phyloP scores from a whole-genome alignment of 2,888 invertebrate genomes.

The Lasius fuliginosus region DNA sequence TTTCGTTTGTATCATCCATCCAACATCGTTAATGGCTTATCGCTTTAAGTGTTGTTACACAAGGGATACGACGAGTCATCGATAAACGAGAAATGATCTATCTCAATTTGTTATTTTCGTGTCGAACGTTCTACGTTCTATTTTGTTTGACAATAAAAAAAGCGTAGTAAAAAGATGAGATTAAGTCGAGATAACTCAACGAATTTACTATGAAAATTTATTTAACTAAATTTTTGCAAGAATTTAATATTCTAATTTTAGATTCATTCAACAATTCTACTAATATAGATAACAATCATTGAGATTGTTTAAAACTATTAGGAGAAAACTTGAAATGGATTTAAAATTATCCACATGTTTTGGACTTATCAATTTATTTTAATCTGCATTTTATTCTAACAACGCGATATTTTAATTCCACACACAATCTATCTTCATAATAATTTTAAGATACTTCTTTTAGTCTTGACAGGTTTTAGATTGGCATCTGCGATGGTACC shows the following conservation, averaged over 20 bases:
- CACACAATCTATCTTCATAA: neutral
- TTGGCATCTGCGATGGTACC: neutral
- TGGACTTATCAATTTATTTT: neutral
- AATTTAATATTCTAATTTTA: neutral
- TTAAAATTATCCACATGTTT: neutral
- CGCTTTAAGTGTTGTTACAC: conserved; percentile 25
- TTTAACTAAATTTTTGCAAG: neutral
- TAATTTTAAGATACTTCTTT: conserved; percentile 4
- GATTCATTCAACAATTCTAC: neutral
- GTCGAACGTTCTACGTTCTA: neutral
- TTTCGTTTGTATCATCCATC: conserved; percentile 29
- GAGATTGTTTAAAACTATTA: conserved; percentile 4
- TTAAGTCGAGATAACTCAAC: neutral
- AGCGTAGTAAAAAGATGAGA: neutral
- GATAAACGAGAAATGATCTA: conserved; percentile 28
- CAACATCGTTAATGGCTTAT: conserved; percentile 38
- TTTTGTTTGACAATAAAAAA: conserved; percentile 8
- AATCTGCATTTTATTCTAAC: conserved; percentile 5
- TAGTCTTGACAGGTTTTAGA: neutral
- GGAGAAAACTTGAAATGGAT: neutral
- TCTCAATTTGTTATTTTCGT: conserved; percentile 45
- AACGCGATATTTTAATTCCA: neutral
- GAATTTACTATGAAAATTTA: neutral
- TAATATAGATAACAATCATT: neutral
- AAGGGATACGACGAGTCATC: conserved; percentile 11